Conservation (phyloP, 2,888 invertebrate genomes). For the Patella pellucida region DNA sequence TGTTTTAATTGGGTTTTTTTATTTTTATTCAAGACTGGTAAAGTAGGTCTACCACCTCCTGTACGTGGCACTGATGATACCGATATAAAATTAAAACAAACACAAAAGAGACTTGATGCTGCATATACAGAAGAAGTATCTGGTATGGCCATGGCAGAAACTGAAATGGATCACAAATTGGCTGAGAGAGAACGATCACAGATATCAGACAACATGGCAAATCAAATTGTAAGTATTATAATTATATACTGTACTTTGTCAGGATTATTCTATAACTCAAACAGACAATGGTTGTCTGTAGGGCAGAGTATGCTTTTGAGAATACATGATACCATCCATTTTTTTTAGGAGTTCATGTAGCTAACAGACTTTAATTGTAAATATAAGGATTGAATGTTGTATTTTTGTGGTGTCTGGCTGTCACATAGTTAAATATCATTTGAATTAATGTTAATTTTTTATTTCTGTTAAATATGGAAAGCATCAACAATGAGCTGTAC, state of each 20-base stretch:
- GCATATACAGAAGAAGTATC: conserved; percentile 57
- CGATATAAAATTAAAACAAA: conserved; percentile 46
- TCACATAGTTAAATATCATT: too few species aligned
- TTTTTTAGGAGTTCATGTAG: too few species aligned
- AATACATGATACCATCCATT: too few species aligned
- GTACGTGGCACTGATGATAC: conserved; percentile 46
- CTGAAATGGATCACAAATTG: conserved; percentile 47
- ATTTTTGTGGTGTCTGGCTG: too few species aligned
- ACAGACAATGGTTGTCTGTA: too few species aligned
- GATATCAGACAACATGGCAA: conserved; percentile 54
- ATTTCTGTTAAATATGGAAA: too few species aligned
- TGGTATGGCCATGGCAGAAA: conserved; percentile 50
- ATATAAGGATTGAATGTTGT: too few species aligned
- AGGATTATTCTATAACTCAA: too few species aligned
- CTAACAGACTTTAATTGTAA: too few species aligned
- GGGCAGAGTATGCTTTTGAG: too few species aligned
- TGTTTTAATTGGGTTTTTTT: not conserved
- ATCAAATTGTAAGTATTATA: conserved; percentile 53
- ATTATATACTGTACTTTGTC: not conserved
- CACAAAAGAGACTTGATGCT: conserved; percentile 52
- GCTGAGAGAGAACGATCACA: conserved; percentile 50
- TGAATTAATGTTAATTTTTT: too few species aligned
- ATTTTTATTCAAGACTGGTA: conserved; percentile 47
- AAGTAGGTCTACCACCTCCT: conserved; percentile 59
- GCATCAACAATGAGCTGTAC: too few species aligned